Base-by-base conservation (phyloP, 2,888 invertebrate genomes). In the Archips xylosteana region DNA sequence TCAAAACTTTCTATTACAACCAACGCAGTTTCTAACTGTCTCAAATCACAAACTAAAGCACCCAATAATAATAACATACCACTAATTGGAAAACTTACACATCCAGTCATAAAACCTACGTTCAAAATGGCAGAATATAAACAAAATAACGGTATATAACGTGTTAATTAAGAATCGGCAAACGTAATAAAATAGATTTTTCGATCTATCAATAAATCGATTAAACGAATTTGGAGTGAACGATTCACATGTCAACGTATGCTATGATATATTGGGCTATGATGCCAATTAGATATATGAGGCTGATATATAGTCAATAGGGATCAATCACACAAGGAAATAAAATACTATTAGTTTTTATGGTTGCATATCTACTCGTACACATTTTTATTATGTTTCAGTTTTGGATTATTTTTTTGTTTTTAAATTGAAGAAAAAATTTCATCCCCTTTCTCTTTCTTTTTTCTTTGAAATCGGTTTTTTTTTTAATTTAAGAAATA, bases 151-250 rank as follows among this genome's bases (percentile, higher is more conserved):
- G 69, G 69, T 65, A n/a, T 57, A 69, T 65, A 74, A 74, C 74
- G 60, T 70, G 60, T 74, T 74, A 74, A 70, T 74, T 74, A 74
- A 74, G 54, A 74, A 73, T 73, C 59, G 51, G 68, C 63, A 47
- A 64, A 64, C 59, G 64, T 74, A 70, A 74, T 65, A 74, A 73
- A 73, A 73, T 51, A 68, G 68, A 64, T 69, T 61, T 54, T 71
- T 57, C 34, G 64, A 69, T 51, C 45, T 42, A 74, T 51, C 69
- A 60, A 70, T 74, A 74, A 74, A 74, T 65, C 69, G 70, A 65
- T 70, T 70, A 54, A 51, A 62, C 13, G 61, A 60, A 59, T 64
- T 54, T 42, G 60, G 34, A 54, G 13, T 68, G 65, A 65, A 63
- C 62, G 63, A 51, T 64, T 71, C 23, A 59, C 57, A 32, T 71